Base-by-base conservation (phyloP, 2,113 vertebrate species). In the Climacteris rufus region DNA sequence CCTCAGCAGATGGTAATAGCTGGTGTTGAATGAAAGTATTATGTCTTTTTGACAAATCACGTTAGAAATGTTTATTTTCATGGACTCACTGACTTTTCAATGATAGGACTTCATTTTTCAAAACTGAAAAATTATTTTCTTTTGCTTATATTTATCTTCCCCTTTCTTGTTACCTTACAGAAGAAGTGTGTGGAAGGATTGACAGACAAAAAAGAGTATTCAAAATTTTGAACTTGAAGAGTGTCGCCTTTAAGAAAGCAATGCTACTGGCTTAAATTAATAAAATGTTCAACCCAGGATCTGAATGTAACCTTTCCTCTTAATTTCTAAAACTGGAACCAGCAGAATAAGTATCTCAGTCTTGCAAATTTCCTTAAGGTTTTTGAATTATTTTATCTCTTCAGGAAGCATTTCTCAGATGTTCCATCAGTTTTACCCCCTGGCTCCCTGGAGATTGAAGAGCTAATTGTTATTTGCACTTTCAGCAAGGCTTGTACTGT, bases 401-500 rank as follows among this genome's bases (percentile, higher is more conserved):
- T 85, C 59, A 57, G 50, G 75, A 93, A 87, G 24, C 8, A 44
- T 88, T 91, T 83, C 54, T 94, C 68, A 83, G 50, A 74, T 3
- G 3, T 90, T 90, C 79, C 52, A 70, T 83, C 66, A 61, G 24
- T 91, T 91, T 94, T 90, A 83, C 54, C 66, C 65, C 63, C 50
- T 54, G 45, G 20, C 13, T 94, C 91, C 77, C 80, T 19, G 7
- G 84, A 88, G 93, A 80, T 5, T 72, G 70, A 91, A 77, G 74
- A 97, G 39, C 78, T 96, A 95, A 95, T 91, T 93, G 71, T 91
- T 95, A 94, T 88, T 88, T 97, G 71, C 76, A 88, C 68, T 94
- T 96, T 94, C 72, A 88, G 76, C 85, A 90, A 90, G 82, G 35
- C 56, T 81, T 90, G 47, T 83, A 25, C 71, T 64, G 30, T 52